These are phyloP conservation scores for Calyptomena viridis DNA, from an alignment of 2,113 vertebrate genomes.

Conservation along the genomic window DNA sequence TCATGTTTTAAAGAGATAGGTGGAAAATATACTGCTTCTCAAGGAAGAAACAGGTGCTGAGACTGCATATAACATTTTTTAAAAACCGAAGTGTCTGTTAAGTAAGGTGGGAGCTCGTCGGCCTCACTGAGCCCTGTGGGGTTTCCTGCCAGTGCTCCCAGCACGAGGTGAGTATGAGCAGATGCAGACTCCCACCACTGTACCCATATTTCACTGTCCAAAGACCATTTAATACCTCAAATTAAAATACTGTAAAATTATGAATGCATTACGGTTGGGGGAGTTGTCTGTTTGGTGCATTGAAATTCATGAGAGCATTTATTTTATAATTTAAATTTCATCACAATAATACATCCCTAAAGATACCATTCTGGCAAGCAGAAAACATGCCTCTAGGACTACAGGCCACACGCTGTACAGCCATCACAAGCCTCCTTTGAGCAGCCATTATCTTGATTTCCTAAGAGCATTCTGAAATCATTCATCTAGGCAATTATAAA, in stretches of 20 bases:
- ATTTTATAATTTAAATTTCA: not conserved
- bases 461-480: not conserved
- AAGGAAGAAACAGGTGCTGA: conserved; percentile 26
- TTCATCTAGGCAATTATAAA: not conserved
- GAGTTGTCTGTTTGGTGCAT: not conserved
- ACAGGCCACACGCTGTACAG: not conserved
- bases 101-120: not conserved
- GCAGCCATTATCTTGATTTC: not conserved
- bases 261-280: not conserved
- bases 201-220: not conserved
- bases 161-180: not conserved
- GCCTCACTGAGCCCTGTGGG: not conserved
- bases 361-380: not conserved
- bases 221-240: not conserved
- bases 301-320: not conserved
- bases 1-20: not conserved
- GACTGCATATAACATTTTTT: not conserved
- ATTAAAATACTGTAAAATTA: not conserved
- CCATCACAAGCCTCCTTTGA: not conserved
- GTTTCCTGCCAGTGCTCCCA: not conserved
- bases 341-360: not conserved
- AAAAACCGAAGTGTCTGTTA: not conserved
- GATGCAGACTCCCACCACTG: not conserved
- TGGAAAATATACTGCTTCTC: not conserved
- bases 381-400: not conserved